These are phyloP conservation scores for Hystrix brachyura DNA, from an alignment of 2,113 vertebrate genomes.

Conservation along the genomic window DNA sequence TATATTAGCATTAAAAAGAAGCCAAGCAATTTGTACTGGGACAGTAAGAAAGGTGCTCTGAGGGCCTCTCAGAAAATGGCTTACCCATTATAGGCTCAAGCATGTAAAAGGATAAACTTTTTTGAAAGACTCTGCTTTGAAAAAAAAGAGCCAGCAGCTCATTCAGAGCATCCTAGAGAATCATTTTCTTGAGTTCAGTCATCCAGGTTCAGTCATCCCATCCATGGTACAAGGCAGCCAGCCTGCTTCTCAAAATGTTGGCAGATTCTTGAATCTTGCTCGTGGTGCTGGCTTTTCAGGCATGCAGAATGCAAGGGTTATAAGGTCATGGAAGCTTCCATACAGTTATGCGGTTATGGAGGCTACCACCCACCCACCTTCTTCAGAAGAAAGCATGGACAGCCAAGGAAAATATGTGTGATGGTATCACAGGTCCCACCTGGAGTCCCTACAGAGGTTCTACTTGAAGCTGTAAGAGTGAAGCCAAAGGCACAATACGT, in stretches of 20 bases:
- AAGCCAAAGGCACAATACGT: neutral
- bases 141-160: neutral
- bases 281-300: neutral
- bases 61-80: neutral
- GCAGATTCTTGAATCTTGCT: neutral
- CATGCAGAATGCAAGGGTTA: neutral
- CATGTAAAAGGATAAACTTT: neutral
- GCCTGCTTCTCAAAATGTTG: neutral
- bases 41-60: neutral
- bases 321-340: neutral
- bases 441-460: neutral
- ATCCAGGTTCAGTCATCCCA: neutral
- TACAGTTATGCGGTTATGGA: too few species aligned
- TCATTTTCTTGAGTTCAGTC: neutral
- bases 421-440: neutral
- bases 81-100: neutral
- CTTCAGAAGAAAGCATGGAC: neutral
- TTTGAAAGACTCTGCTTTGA: neutral
- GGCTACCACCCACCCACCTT: too few species aligned
- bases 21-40: neutral
- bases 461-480: neutral
- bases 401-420: neutral
- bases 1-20: neutral
- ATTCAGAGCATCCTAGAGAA: neutral
- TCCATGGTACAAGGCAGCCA: neutral